Evolutionary conservation across 2,888 invertebrate genomes (phyloP).

Genomic region (Sialis fuliginosa): DNA sequence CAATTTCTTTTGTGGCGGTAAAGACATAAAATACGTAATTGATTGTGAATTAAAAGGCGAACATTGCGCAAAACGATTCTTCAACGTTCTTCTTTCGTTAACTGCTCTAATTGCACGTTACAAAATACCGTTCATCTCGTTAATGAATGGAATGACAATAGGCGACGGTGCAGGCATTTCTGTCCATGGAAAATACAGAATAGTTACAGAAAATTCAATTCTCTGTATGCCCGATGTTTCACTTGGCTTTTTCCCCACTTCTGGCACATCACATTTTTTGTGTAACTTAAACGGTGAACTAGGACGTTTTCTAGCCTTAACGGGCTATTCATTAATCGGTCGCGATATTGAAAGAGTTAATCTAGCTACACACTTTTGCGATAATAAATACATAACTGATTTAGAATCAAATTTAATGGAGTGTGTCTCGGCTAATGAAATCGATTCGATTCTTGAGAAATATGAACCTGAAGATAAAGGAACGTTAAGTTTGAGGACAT

Average conservation of each 20-base stretch:
- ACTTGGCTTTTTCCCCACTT: constrained; percentile 47
- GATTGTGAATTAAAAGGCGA: constrained; percentile 24
- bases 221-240: constrained; percentile 54
- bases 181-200: constrained; percentile 39
- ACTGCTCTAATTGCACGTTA: constrained; percentile 24
- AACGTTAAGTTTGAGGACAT: constrained; percentile 41
- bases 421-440: constrained; percentile 24
- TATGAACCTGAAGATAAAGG: constrained; percentile 32
- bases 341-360: constrained; percentile 65
- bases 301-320: constrained; percentile 40
- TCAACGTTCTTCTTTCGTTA: constrained; percentile 1
- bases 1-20: constrained; percentile 4
- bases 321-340: constrained; percentile 31
- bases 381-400: constrained; percentile 36
- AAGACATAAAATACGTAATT: constrained; percentile 21
- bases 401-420: constrained; percentile 39
- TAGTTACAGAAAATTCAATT: constrained; percentile 42
- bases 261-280: constrained; percentile 42
- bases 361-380: constrained; percentile 71
- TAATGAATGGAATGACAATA: constrained; percentile 49
- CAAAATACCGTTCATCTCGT: constrained; percentile 37
- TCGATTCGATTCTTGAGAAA: constrained; percentile 35
- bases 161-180: constrained; percentile 49
- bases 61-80: constrained; percentile 19
- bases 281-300: constrained; percentile 34